Base-by-base conservation (phyloP, 2,113 vertebrate genomes). In the Chamaetylas fuelleborni region DNA sequence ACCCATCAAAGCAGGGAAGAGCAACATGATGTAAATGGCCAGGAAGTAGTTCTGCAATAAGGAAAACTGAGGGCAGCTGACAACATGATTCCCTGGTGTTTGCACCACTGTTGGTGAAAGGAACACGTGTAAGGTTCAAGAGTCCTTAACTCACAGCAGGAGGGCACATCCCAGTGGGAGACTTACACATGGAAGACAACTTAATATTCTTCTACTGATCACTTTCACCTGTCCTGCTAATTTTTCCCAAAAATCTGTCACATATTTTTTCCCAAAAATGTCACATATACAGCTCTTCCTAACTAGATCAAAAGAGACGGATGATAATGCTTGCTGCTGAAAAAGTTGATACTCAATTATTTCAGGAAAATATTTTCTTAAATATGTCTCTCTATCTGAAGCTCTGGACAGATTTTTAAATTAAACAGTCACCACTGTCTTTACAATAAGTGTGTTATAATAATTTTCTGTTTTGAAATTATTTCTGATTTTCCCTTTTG, bases 11-110 rank as follows among this genome's bases (percentile, higher is more conserved):
- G 54, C 51, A 89, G 26, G 40, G n/a, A 74, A 64, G 38, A 54
- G 34, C 26, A 34, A 38, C 14, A 5, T 17, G 15, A 61, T n/a
- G 9, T 26, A 40, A 57, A 88, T 56, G 34, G n/a, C 5, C 24
- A 86, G 53, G 26, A 91, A 48, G 56, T 7, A 60, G 31, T 14
- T 80, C 71, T 36, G 43, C 54, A 71, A 17, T 42, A 69, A 61
- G n/a, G 50, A 64, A 82, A 88, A 51, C 23, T 0, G 0, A 90
- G 60, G 60, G 54, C 48, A 73, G 56, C 12, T 74, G 64, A 33
- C 43, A 76, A 22, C 2, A 2, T 5, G 29, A 60, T 9, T 4
- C 20, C 36, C 69, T 22, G 23, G 23, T 29, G 38, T 0, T 2
- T 19, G 18, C 29, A 24, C 4, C 5, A 19, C 23, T 51, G 19